Evolutionary conservation across 2,797 vertebrate genomes (phyloP), one percentile per base, ranked within the genome.

Genomic region (Halcyon badia): DNA sequence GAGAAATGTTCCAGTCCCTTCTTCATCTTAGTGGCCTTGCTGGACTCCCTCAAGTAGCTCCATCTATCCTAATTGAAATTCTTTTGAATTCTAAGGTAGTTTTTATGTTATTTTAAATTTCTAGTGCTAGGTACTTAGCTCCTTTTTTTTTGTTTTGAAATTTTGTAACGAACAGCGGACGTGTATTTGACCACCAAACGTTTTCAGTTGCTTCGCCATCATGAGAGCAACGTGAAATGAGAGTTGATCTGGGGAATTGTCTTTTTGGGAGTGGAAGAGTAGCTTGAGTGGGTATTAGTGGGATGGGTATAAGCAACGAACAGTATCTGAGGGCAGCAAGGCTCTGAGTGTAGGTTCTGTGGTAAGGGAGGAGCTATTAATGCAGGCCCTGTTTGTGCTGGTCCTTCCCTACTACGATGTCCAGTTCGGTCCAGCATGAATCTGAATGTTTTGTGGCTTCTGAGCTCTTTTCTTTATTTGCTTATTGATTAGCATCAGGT

Each of bases 221-320:
- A 12, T 0, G 2, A 69, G 13, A 54, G 14, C 26, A 87, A 5
- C 0, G 0, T 49, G 39, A 51, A 71, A 80, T 62, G 16, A 20
- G 22, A 68, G 21, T 64, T 88, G 22, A 3, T 90, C 28, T 78
- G 30, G 31, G 19, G 28, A 52, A 15, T 66, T 20, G 71, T 54
- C 16, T 9, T 71, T 83, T 75, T 7, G 15, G 1, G 0, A 82
- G 8, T 33, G 21, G 41, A 57, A 30, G 12, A 44, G 35, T 33
- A n/a, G 11, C 18, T 71, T 71, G 19, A 14, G 30, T 56, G 18
- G 21, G 5, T 77, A 7, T 58, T 54, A 13, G 14, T 31, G 28
- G 11, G 31, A 15, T 68, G 33, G 35, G 11, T 72, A 2, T n/a
- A 37, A 78, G 30, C 7, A 52, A 22, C 33, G 33, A 82, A 22